phyloP scores from a whole-genome alignment of 2,113 vertebrate species.

The Monarcha castaneiventris region DNA sequence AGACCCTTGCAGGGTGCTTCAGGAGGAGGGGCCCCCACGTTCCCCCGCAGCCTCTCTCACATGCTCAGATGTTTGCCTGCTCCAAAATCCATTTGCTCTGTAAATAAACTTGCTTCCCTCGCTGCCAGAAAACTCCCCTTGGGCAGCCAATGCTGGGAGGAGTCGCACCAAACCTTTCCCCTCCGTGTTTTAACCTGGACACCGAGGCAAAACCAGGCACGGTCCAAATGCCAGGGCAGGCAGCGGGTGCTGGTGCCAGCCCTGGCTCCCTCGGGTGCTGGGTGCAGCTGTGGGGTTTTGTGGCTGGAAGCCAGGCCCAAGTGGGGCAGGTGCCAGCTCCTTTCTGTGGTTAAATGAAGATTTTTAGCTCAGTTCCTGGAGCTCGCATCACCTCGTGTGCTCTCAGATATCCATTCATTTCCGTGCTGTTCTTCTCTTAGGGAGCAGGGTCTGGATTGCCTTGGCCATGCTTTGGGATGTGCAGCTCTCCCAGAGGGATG shows the following conservation, averaged over 20 bases:
- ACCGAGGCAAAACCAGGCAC: fast-evolving
- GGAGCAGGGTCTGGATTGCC: not conserved
- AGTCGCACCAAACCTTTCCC: not conserved
- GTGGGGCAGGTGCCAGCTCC: slow-evolving; percentile 22
- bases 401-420: not conserved
- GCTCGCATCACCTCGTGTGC: not conserved
- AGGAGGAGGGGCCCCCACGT: not conserved
- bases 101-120: slow-evolving; percentile 49
- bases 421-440: not conserved
- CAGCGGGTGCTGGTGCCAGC: not conserved
- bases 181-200: not conserved
- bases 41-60: slow-evolving; percentile 17
- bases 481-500: not conserved
- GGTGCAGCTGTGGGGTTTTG: not conserved
- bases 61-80: slow-evolving; percentile 48
- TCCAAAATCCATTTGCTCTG: slow-evolving; percentile 48
- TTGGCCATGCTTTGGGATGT: fast-evolving
- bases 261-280: not conserved
- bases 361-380: slow-evolving; percentile 29
- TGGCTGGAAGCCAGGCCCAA: not conserved
- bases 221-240: not conserved
- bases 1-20: not conserved
- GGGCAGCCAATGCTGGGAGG: not conserved
- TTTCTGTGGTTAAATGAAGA: slow-evolving; percentile 15
- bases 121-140: slow-evolving; percentile 4